Evolutionary conservation across 2,797 vertebrate genomes (phyloP).

Genomic region (Myotis findleyi): DNA sequence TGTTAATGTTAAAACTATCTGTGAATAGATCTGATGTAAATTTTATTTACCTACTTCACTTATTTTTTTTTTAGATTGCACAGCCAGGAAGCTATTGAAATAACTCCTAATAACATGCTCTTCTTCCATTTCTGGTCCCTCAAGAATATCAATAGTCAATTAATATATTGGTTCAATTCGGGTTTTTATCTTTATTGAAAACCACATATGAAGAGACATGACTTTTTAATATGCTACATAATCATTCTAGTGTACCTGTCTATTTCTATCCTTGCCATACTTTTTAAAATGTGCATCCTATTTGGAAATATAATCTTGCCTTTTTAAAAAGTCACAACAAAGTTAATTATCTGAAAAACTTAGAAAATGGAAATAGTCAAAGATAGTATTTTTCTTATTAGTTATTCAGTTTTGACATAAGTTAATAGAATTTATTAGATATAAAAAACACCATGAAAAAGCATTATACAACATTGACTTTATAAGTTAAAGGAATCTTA

Average conservation of each 20-base stretch:
- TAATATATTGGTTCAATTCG: neutral
- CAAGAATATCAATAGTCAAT: neutral
- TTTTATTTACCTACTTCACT: neutral
- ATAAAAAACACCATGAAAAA: neutral
- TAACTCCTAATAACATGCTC: neutral
- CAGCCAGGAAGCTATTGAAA: neutral
- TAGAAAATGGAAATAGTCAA: neutral
- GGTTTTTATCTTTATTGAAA: neutral
- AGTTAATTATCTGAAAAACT: neutral
- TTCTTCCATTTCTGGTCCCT: neutral
- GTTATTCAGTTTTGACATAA: neutral
- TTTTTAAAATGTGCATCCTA: neutral
- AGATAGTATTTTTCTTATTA: neutral
- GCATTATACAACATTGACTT: neutral
- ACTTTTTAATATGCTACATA: neutral
- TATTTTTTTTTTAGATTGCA: conserved; percentile 16
- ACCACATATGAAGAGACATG: neutral
- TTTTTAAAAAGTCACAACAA: neutral
- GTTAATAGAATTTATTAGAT: neutral
- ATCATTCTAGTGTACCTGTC: neutral
- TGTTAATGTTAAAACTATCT: neutral
- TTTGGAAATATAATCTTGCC: neutral
- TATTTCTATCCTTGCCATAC: neutral
- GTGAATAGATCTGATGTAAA: conserved; percentile 22
- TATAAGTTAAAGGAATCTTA: neutral